Conservation (phyloP, 2,797 vertebrate species). For the Pangasius larnaudii region DNA sequence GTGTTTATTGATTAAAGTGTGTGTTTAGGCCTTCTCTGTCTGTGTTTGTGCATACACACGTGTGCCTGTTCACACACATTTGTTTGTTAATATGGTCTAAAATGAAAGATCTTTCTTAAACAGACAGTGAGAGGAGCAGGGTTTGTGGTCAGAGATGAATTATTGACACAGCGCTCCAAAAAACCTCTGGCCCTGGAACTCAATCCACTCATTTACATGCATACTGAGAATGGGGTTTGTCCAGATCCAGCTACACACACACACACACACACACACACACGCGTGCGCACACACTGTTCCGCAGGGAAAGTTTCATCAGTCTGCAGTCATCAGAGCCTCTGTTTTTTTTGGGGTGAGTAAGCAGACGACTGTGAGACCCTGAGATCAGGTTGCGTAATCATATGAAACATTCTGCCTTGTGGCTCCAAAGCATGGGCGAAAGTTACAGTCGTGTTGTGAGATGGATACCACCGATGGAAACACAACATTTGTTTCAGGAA, state of each 20-base stretch:
- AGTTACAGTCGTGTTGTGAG: constrained; percentile 9
- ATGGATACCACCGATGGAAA: constrained; percentile 16
- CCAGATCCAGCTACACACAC: constrained; percentile 27
- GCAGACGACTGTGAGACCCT: constrained; percentile 38
- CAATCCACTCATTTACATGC: constrained; percentile 62
- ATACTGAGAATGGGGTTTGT: constrained; percentile 57
- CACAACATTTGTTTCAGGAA: not conserved
- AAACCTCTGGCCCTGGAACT: constrained; percentile 67
- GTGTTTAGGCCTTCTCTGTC: constrained; percentile 27
- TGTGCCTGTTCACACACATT: constrained; percentile 47
- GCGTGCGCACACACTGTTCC: not conserved
- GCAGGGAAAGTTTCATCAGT: constrained; percentile 49
- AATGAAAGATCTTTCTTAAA: constrained; percentile 61
- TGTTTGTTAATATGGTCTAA: constrained; percentile 54
- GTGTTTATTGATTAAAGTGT: constrained; percentile 36
- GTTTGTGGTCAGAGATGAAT: constrained; percentile 65
- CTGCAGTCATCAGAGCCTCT: constrained; percentile 39
- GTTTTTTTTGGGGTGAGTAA: constrained; percentile 36
- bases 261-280: constrained; percentile 15
- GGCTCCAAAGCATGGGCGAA: constrained; percentile 36
- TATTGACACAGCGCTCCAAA: constrained; percentile 76
- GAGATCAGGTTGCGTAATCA: constrained; percentile 49
- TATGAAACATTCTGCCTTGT: constrained; percentile 29
- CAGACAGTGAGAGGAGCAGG: constrained; percentile 57
- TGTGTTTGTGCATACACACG: constrained; percentile 40